phyloP scores from a whole-genome alignment of 2,888 invertebrate genomes.

The Morpho helenor region DNA sequence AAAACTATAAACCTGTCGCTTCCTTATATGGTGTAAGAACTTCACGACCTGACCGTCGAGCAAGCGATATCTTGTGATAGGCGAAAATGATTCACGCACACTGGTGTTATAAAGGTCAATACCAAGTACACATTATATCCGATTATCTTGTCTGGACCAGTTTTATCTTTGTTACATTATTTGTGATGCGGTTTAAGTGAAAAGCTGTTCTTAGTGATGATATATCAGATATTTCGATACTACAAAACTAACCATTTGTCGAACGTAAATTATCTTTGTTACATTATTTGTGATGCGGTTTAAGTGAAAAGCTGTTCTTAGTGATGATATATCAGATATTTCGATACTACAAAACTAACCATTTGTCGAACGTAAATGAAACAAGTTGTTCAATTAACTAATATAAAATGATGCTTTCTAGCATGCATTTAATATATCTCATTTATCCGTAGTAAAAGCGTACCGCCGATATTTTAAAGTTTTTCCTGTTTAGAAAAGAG shows the following conservation, averaged over 20 bases:
- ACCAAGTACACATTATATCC: slow-evolving; percentile 33
- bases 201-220: neutral
- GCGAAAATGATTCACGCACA: slow-evolving; percentile 52
- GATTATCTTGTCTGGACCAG: slow-evolving; percentile 57
- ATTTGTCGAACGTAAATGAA: too few species aligned
- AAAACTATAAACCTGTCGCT: slow-evolving; percentile 67
- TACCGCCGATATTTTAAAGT: too few species aligned
- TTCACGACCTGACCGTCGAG: slow-evolving; percentile 46
- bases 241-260: too few species aligned
- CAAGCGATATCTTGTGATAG: slow-evolving; percentile 42
- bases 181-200: slow-evolving; percentile 19
- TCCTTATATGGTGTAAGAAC: slow-evolving; percentile 70
- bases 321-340: too few species aligned
- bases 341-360: too few species aligned
- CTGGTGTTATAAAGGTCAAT: slow-evolving; percentile 52
- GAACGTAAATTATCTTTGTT: slow-evolving; percentile 47
- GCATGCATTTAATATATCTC: too few species aligned
- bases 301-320: neutral
- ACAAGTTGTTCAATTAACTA: too few species aligned
- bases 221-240: too few species aligned
- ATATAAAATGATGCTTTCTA: too few species aligned
- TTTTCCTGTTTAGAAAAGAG: too few species aligned
- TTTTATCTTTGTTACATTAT: slow-evolving; percentile 49
- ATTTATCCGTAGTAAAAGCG: too few species aligned
- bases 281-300: slow-evolving; percentile 34